Evolutionary conservation across 2,797 vertebrate genomes (phyloP).

Genomic region (Trachops cirrhosus): DNA sequence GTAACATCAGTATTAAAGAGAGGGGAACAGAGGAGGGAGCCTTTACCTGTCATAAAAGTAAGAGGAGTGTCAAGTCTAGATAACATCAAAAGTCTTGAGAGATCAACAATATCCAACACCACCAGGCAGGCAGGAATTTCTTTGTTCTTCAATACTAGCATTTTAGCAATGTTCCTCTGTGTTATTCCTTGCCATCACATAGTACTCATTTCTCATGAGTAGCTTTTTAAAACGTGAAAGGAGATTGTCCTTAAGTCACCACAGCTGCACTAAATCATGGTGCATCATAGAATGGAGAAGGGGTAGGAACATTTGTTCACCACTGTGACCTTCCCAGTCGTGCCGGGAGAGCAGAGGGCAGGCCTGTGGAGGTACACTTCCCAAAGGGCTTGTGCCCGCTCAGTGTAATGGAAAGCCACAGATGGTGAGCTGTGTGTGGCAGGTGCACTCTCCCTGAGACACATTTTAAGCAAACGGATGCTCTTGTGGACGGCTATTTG

Average conservation of each 20-base stretch:
- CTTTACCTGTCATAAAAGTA: not conserved
- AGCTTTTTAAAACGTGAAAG: not conserved
- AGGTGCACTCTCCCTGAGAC: not conserved
- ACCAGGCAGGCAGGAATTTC: not conserved
- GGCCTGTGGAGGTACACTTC: not conserved
- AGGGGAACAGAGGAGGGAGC: not conserved
- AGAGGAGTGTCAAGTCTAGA: not conserved
- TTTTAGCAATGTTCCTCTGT: not conserved
- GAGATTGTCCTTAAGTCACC: not conserved
- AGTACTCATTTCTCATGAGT: not conserved
- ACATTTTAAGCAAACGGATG: slow-evolving; percentile 50
- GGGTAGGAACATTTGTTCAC: slow-evolving; percentile 26
- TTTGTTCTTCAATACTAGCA: not conserved
- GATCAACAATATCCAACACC: not conserved
- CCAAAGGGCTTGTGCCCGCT: not conserved
- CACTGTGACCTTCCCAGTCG: not conserved
- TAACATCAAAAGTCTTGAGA: not conserved
- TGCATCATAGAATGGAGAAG: not conserved
- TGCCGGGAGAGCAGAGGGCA: slow-evolving; percentile 14
- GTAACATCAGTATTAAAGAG: not conserved
- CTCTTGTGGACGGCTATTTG: not conserved
- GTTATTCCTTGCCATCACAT: not conserved
- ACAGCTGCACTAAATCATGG: not conserved
- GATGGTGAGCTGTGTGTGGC: not conserved
- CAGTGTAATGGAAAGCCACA: slow-evolving; percentile 39